Evolutionary conservation across 2,113 vertebrate genomes (phyloP).

Genomic region (Kryptolebias marmoratus): DNA sequence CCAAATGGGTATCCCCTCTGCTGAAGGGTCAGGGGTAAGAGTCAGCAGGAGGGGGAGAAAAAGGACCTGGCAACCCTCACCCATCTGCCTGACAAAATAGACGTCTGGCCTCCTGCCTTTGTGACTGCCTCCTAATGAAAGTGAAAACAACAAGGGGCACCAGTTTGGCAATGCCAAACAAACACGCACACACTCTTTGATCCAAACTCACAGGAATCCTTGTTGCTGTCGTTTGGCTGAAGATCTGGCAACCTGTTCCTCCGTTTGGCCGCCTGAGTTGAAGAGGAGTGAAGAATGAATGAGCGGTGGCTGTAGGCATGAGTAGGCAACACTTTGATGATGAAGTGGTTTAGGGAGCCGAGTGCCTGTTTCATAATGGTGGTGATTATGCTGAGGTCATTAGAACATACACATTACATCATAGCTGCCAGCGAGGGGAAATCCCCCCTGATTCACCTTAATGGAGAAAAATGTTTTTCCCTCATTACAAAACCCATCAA

Average conservation of each 20-base stretch:
- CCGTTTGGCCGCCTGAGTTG: constrained; percentile 37
- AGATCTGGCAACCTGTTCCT: constrained; percentile 40
- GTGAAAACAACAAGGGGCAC: constrained; percentile 8
- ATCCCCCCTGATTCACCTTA: constrained; percentile 31
- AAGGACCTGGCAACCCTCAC: constrained; percentile 44
- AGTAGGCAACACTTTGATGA: constrained; percentile 58
- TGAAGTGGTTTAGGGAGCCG: constrained; percentile 54
- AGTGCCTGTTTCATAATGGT: constrained; percentile 59
- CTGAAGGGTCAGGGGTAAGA: constrained; percentile 62
- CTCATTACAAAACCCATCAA: constrained; percentile 53
- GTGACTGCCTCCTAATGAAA: constrained; percentile 43
- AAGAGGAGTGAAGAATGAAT: constrained; percentile 34
- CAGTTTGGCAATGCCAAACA: constrained; percentile 30
- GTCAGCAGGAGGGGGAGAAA: constrained; percentile 41
- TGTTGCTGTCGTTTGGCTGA: constrained; percentile 38
- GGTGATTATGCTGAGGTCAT: constrained; percentile 75
- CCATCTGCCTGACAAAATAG: constrained; percentile 56
- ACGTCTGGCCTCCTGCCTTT: constrained; percentile 40
- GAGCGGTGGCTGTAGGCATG: constrained; percentile 51
- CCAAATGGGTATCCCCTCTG: constrained; percentile 43
- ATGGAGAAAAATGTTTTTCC: constrained; percentile 64
- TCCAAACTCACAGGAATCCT: constrained; percentile 42
- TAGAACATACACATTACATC: constrained; percentile 69
- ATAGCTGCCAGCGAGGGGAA: constrained; percentile 47
- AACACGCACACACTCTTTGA: neutral